phyloP scores from a whole-genome alignment of 2,113 vertebrate genomes.

The Spheniscus mendiculus region DNA sequence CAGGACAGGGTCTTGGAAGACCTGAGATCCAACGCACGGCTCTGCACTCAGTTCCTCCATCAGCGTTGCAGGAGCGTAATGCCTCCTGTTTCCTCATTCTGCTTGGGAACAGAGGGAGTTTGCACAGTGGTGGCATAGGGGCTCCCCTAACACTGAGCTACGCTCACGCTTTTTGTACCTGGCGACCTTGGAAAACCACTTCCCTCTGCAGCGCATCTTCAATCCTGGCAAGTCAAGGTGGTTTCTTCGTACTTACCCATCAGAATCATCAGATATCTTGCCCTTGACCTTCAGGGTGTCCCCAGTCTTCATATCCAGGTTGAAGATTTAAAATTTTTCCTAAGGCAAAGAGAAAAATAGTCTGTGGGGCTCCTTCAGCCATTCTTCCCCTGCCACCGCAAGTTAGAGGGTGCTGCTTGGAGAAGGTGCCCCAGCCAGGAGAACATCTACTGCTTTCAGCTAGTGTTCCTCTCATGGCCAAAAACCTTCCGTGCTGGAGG shows the following conservation, averaged over 20 bases:
- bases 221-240: background rate
- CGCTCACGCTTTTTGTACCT: background rate
- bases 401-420: background rate
- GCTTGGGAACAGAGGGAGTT: accelerated
- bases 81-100: background rate
- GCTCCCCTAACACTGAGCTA: background rate
- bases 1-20: background rate
- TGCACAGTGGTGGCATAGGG: background rate
- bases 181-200: background rate
- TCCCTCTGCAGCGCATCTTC: background rate
- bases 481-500: background rate
- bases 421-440: background rate
- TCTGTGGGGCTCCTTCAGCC: background rate
- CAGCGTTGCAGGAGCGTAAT: background rate
- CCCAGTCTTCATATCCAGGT: slow-evolving; percentile 77
- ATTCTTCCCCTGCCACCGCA: background rate
- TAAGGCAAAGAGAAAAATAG: background rate
- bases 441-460: background rate
- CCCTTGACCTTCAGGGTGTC: slow-evolving; percentile 84
- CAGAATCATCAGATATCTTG: slow-evolving; percentile 56
- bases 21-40: background rate
- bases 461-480: background rate
- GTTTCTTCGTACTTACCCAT: slow-evolving; percentile 64
- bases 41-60: background rate
- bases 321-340: slow-evolving; percentile 77